Conservation (phyloP, 2,797 vertebrate species). For the Meda fulgida region DNA sequence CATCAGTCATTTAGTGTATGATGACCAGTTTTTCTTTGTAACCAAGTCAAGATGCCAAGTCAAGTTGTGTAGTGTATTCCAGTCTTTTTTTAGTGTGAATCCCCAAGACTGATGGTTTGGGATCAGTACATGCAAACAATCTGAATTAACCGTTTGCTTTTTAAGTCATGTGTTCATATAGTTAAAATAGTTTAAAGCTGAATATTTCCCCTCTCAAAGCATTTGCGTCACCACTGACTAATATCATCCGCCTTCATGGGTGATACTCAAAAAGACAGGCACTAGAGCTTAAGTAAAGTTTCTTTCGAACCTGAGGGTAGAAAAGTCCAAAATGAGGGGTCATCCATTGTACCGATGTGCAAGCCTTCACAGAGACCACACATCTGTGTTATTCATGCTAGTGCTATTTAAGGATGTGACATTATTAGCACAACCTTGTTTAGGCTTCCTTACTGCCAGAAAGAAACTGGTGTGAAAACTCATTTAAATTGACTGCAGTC, state of each 20-base stretch:
- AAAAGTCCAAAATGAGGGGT: not conserved
- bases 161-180: too few relatives aligned
- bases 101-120: not conserved
- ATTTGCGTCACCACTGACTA: not conserved
- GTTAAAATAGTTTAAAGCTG: too few relatives aligned
- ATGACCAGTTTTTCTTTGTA: not conserved
- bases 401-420: constrained; percentile 51
- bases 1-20: not conserved
- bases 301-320: not conserved
- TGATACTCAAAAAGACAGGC: not conserved
- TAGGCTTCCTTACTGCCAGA: constrained; percentile 1
- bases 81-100: not conserved
- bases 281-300: not conserved
- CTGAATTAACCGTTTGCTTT: not conserved
- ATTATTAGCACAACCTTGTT: constrained; percentile 38
- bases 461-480: constrained; percentile 35
- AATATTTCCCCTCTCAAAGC: not conserved
- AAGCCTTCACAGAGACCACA: constrained; percentile 26
- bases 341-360: not conserved
- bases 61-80: not conserved
- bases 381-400: constrained; percentile 36
- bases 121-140: not conserved
- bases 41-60: not conserved
- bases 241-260: not conserved
- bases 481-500: constrained; percentile 21